Evolutionary conservation across 1,140 invertebrate genomes (phyloP).

Genomic region (Dreissena polymorpha): DNA sequence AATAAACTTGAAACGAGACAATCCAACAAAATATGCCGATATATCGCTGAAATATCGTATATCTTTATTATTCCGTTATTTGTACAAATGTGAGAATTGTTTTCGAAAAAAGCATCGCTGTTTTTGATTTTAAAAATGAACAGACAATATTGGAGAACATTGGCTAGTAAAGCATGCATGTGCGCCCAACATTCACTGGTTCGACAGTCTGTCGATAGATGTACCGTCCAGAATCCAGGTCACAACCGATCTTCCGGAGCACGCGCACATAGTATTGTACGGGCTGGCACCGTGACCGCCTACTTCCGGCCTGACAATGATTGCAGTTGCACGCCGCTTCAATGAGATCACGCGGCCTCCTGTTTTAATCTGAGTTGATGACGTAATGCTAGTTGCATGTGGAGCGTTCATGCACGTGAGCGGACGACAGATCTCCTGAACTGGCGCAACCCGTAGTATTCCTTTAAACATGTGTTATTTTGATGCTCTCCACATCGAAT

Average conservation of each 20-base stretch:
- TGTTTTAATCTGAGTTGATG: slow-evolving; percentile 23
- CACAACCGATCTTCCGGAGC: slow-evolving; percentile 30
- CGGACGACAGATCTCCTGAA: too few relatives aligned
- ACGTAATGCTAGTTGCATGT: slow-evolving; percentile 33
- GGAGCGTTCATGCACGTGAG: too few relatives aligned
- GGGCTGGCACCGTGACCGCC: slow-evolving; percentile 1
- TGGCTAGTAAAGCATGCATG: slow-evolving; percentile 1
- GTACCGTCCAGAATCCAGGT: slow-evolving; percentile 7
- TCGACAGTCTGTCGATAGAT: slow-evolving; percentile 4
- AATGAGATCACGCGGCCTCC: slow-evolving; percentile 4
- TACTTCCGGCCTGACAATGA: too few relatives aligned
- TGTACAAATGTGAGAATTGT: neutral
- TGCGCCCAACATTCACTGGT: slow-evolving; percentile 28
- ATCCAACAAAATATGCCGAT: too few relatives aligned
- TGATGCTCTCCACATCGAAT: slow-evolving; percentile 15
- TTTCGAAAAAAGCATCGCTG: neutral
- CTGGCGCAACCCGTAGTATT: neutral
- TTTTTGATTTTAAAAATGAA: neutral
- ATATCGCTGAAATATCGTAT: slow-evolving; percentile 1
- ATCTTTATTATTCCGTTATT: neutral
- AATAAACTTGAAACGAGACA: too few relatives aligned
- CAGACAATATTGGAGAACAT: neutral
- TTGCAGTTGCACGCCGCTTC: slow-evolving; percentile 39
- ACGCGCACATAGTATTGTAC: slow-evolving; percentile 24
- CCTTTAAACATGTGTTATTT: neutral